Base-by-base conservation (phyloP, 2,888 invertebrate species). In the Camptogramma bilineatum region DNA sequence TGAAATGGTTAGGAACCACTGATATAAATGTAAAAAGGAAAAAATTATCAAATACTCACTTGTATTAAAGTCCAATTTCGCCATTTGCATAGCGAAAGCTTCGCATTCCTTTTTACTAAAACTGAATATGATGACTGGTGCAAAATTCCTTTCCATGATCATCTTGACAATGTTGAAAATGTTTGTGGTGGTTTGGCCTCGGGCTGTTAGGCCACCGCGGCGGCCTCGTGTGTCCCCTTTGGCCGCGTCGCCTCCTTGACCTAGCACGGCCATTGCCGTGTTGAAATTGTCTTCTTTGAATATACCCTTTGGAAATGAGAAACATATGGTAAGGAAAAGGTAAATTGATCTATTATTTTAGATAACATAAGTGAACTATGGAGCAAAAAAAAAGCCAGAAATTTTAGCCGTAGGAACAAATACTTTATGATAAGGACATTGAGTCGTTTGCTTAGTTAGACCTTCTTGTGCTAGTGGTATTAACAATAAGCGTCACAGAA, bases 101-200 rank as follows among this genome's bases (percentile, higher is more conserved):
- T 99, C 99, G 82, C 99, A 99, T 75, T 99, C 99, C 83, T 99
- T 99, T 83, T 99, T 98, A 80, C 99, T 99, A 87, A 99, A 99
- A 82, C 99, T 99, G 94, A 99, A 99, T 62, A 99, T 98, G 74
- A 99, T 99, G 3, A 99, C 99, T 0, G 99, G 99, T 0, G 99
- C 98, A 86, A 99, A 98, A 85, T 98, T 98, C 21, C 98, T 94
- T 82, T 99, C 99, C 98, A 99, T 98, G 46, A 99, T 98, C 97
- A 99, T 99, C 88, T 99, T 98, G 18, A 99, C 97, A 68, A 99
- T 98, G 92, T 99, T 99, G 82, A 98, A 98, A 75, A 99, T 98
- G 81, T 98, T 98, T 0, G 97, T 96, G 73, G 95, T 95, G 1
- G 94, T 94, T 75, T 94, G 94, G 46, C 94, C 94, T 74, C 94